Base-by-base conservation (phyloP, 2,888 invertebrate genomes). In the Coenonympha arcania region DNA sequence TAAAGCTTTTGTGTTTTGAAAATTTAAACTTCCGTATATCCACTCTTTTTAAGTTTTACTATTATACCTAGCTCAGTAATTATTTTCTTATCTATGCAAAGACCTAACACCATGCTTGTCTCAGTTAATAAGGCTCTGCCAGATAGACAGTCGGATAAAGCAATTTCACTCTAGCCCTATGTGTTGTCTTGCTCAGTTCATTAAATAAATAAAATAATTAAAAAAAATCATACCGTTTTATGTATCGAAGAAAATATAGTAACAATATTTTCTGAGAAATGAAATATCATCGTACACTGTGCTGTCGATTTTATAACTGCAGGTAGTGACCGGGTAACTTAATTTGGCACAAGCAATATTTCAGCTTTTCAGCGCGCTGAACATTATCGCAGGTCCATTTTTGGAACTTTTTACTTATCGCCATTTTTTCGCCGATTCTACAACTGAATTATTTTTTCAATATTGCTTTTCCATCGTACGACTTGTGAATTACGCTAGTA, bases 331-430 rank as follows among this genome's bases (percentile, higher is more conserved):
- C 28, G 41, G 18, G 30, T 41, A 41, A 28, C 6, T 30, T 41
- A 18, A 41, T 41, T 41, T 28, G 30, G 41, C 41, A 19, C 41
- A 28, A 39, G 39, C 24, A 30, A 41, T 41, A 41, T 41, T 41
- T 41, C 41, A 30, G 19, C 24, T n/a, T 11, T 19, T 41, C 41
- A 13, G 19, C 26, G 41, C 18, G 30, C 30, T 30, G 24, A 5
- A 24, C 22, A 28, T 19, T 30, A 30, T 28, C 6, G 26, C 28
- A n/a, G 28, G n/a, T n/a, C 18, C 6, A 30, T 40, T 16, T 24
- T n/a, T 15, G 13, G 15, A 16, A 16, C 15, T 39, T 39, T 24
- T 39, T 24, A 24, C 39, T 39, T 39, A 15, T 39, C 22, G 24
- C 5, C 24, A 13, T 24, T 39, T 39, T 39, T 39, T 19, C 36